phyloP scores from a whole-genome alignment of 2,113 vertebrate species.

The Cebidichthys violaceus region DNA sequence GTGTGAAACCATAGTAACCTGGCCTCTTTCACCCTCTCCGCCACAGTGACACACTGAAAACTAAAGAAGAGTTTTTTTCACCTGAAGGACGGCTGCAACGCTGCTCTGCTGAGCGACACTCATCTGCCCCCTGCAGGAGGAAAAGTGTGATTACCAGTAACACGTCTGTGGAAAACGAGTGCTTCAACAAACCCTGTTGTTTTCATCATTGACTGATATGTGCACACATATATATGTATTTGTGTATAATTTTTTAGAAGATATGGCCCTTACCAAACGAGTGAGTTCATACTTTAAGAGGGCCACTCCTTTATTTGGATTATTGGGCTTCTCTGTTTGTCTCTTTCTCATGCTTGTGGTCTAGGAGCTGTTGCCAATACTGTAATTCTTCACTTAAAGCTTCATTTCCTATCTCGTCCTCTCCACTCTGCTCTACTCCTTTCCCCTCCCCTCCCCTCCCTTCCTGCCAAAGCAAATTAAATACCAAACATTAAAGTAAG shows the following conservation, averaged over 20 bases:
- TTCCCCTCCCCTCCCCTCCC: neutral
- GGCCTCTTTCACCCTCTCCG: conserved; percentile 40
- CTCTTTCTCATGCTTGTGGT: conserved; percentile 9
- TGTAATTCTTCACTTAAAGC: conserved; percentile 41
- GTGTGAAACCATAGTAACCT: conserved; percentile 27
- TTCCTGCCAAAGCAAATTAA: conserved; percentile 39
- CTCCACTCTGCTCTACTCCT: neutral
- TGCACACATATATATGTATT: neutral
- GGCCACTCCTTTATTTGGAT: neutral
- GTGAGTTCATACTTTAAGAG: neutral
- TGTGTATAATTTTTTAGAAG: neutral
- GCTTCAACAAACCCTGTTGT: neutral
- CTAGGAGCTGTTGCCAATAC: neutral
- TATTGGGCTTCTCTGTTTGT: neutral
- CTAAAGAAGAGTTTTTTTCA: neutral
- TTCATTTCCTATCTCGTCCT: conserved; percentile 16
- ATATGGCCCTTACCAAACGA: neutral
- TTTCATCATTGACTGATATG: neutral
- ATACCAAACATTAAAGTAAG: conserved; percentile 19
- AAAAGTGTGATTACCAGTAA: neutral
- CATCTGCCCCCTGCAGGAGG: conserved; percentile 61
- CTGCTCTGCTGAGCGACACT: conserved; percentile 3
- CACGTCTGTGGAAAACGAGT: no score
- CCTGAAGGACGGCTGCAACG: neutral
- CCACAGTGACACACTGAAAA: neutral